Conservation (phyloP, 2,113 vertebrate genomes). For the Bos indicus region DNA sequence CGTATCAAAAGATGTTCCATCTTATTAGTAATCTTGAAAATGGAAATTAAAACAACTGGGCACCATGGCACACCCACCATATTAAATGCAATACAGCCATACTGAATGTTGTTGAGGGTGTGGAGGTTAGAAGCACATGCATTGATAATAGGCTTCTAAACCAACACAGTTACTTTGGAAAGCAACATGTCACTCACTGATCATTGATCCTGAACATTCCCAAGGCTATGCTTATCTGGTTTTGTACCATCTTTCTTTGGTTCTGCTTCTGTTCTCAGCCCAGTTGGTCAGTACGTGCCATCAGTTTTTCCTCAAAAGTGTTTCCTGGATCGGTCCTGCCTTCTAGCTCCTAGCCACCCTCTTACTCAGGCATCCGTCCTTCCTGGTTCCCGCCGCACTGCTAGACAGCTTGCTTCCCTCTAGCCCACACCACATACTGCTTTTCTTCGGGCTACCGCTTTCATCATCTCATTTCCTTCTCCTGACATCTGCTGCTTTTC, state of each 20-base stretch:
- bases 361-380: not conserved
- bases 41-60: not conserved
- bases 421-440: not conserved
- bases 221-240: not conserved
- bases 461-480: not conserved
- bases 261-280: not conserved
- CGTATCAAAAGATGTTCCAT: not conserved
- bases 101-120: not conserved
- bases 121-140: not conserved
- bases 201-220: not conserved
- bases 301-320: not conserved
- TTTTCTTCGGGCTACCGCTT: not conserved
- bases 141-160: not conserved
- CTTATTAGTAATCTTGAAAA: conserved; percentile 6
- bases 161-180: not conserved
- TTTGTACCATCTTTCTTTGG: not conserved
- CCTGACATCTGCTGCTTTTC: not conserved
- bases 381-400: not conserved
- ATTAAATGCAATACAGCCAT: not conserved
- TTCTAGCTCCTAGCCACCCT: not conserved
- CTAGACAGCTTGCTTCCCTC: not conserved
- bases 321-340: not conserved
- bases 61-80: too few relatives aligned
- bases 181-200: not conserved
- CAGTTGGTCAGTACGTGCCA: not conserved